Percentiles rank a stretch among this genome's conserved stretches.
phyloP scores from a whole-genome alignment of 2,113 vertebrate species.

The Eurystomus gularis region DNA sequence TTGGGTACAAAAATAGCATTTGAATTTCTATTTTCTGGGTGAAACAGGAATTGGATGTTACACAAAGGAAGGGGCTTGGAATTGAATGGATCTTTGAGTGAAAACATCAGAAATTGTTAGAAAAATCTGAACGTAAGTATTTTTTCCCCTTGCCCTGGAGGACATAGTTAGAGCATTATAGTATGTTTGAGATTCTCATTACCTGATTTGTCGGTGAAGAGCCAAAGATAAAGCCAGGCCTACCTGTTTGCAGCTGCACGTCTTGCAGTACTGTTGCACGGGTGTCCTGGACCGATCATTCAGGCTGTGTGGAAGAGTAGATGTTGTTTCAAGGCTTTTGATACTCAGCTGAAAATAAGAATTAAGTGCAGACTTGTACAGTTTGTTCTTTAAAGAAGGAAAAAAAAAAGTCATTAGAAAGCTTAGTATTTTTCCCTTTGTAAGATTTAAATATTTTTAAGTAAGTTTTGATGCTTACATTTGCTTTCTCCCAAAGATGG shows the following conservation, averaged over 20 bases:
- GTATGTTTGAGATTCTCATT: not conserved
- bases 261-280: not conserved
- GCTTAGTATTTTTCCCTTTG: not conserved
- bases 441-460: not conserved
- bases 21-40: not conserved
- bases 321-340: not conserved
- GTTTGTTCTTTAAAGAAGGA: not conserved
- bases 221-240: not conserved
- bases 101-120: not conserved
- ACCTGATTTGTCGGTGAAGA: not conserved
- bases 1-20: not conserved
- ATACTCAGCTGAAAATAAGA: not conserved
- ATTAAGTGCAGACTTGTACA: not conserved
- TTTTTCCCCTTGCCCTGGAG: not conserved
- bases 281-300: not conserved
- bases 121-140: not conserved
- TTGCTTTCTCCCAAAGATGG: not conserved
- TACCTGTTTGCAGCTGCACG: not conserved
- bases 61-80: not conserved
- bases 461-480: not conserved
- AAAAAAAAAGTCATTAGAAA: not conserved
- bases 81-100: rapidly evolving
- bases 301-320: not conserved
- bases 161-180: not conserved
- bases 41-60: not conserved